These are phyloP conservation scores for Otocyon megalotis DNA, from an alignment of 2,113 vertebrate genomes.

Conservation along the genomic window DNA sequence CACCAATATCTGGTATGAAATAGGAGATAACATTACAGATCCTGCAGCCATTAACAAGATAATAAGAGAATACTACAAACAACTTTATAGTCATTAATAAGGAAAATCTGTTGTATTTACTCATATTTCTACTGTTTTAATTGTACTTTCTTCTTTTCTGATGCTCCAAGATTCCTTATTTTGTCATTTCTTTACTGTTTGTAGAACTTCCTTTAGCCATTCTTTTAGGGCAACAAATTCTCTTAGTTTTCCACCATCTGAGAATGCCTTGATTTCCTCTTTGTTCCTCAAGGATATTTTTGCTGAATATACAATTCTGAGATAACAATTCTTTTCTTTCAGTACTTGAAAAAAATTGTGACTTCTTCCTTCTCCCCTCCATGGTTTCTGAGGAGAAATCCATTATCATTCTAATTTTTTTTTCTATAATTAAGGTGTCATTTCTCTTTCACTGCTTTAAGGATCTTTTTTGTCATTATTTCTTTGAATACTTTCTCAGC, in stretches of 20 bases:
- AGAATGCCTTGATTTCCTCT: neutral
- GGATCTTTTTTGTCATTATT: neutral
- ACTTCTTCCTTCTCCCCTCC: neutral
- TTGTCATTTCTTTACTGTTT: slow-evolving; percentile 15
- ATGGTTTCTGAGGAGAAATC: neutral
- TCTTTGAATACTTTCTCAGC: slow-evolving; percentile 22
- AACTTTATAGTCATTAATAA: no score
- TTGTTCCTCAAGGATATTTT: neutral
- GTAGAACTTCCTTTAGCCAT: neutral
- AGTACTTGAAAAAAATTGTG: neutral
- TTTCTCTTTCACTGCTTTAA: neutral
- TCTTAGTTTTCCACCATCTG: neutral
- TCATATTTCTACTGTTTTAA: slow-evolving; percentile 27
- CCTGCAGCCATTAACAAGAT: no score
- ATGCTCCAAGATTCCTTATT: neutral
- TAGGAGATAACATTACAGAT: no score
- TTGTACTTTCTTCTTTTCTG: neutral
- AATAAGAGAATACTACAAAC: no score
- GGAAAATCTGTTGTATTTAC: neutral
- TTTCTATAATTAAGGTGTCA: neutral
- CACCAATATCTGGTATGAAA: no score
- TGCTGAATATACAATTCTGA: neutral
- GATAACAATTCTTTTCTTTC: neutral
- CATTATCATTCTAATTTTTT: neutral
- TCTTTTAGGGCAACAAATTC: neutral